Base-by-base conservation (phyloP, 2,888 invertebrate genomes). In the Malacosoma neustria region DNA sequence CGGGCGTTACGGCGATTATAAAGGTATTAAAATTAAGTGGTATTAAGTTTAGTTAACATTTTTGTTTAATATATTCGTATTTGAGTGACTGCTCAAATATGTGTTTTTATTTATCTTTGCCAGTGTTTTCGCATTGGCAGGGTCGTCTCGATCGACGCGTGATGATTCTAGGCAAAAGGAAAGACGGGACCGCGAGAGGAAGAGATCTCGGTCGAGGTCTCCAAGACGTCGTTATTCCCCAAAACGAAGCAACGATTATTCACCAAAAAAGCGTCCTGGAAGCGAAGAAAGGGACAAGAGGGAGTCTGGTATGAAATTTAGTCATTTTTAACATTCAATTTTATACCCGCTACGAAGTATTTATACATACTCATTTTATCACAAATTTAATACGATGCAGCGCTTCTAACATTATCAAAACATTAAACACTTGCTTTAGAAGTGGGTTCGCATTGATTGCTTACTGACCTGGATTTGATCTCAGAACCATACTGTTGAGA, bases 41-140 rank as follows among this genome's bases (percentile, higher is more conserved):
- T 37, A 37, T 40, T 38, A 29, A 34, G 30, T 40, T 12, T 37
- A 36, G 29, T 4, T 11, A n/a, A 14, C 33, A 13, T n/a, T n/a
- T n/a, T n/a, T n/a, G 22, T 22, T 6, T 22, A 22, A 4, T 22
- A 30, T 33, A 30, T 22, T 22, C 5, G 5, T 22, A 22, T 22
- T 22, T 42, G 39, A 46, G 50, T 53, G 43, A 48, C 51, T 57
- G 54, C 59, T 66, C 54, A 66, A 58, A 60, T 69, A 57, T 63
- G 72, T 68, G 65, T 67, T 69, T 64, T 79, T 85, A 85, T 84
- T 85, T 85, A 85, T 81, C 82, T 89, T 90, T 89, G 90, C 90
- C 90, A 90, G 90, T 90, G 90, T 90, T 90, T 90, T 90, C 89
- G 87, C 89, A 89, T 90, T 90, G 88, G 88, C 90, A 90, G 90